phyloP scores from a whole-genome alignment of 2,113 vertebrate genomes.

The Prionailurus viverrinus region DNA sequence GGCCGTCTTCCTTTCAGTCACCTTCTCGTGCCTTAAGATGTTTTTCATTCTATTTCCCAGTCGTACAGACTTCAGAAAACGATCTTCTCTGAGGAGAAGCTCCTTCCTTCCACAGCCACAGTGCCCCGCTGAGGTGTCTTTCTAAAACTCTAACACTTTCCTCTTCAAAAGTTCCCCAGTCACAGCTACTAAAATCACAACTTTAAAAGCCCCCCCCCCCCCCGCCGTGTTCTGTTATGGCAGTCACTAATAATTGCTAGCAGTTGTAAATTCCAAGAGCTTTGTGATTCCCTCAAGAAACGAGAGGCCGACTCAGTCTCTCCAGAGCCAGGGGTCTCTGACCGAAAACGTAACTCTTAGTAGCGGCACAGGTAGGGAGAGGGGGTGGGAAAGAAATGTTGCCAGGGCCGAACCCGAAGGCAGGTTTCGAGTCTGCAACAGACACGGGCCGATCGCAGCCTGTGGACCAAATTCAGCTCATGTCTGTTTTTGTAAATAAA shows the following conservation, averaged over 20 bases:
- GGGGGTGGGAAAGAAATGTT: rapidly evolving
- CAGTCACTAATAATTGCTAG: neutral
- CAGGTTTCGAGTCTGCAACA: neutral
- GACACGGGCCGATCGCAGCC: neutral
- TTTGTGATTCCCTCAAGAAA: neutral
- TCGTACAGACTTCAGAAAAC: neutral
- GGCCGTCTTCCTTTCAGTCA: neutral
- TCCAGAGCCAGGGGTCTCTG: neutral
- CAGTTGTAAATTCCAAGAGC: conserved; percentile 3
- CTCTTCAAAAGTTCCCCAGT: conserved; percentile 24
- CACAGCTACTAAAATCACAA: conserved; percentile 40
- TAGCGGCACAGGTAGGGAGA: neutral
- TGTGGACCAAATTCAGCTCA: neutral
- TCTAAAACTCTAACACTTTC: neutral
- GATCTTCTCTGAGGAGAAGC: neutral
- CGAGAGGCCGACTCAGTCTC: neutral
- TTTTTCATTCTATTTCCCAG: neutral
- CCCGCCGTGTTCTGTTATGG: neutral
- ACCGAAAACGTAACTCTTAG: neutral
- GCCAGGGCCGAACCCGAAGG: neutral
- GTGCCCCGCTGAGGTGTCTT: neutral
- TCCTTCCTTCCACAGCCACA: neutral
- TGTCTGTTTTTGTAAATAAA: conserved; percentile 29
- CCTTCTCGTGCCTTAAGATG: neutral
- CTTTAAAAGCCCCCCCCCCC: neutral